Evolutionary conservation across 1,140 invertebrate genomes (phyloP).

Genomic region (Maniola jurtina): DNA sequence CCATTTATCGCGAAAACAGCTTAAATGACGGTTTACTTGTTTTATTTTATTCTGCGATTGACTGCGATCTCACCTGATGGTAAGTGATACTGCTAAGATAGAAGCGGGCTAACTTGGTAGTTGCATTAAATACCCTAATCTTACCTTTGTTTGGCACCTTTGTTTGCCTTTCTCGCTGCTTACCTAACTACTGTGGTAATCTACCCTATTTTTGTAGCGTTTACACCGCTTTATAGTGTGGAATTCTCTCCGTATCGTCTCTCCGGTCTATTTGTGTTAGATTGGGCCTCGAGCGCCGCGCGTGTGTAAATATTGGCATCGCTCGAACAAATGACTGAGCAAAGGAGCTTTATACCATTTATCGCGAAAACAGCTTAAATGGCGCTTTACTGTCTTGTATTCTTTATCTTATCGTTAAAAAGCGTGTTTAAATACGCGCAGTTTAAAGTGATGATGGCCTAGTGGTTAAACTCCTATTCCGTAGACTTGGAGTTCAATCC

Average conservation of each 20-base stretch:
- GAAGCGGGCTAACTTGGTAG: no score
- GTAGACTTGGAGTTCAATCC: no score
- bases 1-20: neutral
- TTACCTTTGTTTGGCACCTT: no score
- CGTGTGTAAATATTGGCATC: conserved; percentile 8
- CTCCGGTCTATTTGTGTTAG: conserved; percentile 3
- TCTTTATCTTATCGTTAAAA: no score
- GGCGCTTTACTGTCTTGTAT: neutral
- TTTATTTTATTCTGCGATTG: no score
- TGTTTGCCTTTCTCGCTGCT: neutral
- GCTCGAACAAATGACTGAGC: neutral
- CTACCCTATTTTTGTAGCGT: neutral
- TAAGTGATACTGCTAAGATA: no score
- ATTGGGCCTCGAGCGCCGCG: neutral
- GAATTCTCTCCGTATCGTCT: neutral
- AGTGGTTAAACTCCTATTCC: no score
- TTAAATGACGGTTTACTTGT: neutral
- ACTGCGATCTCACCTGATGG: no score
- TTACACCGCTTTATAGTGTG: neutral
- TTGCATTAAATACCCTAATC: no score
- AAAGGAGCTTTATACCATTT: neutral
- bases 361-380: neutral
- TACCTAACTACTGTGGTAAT: neutral
- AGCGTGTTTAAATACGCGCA: no score
- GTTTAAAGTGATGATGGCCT: no score